Percentiles rank a stretch among this genome's conserved stretches.
phyloP scores from a whole-genome alignment of 2,888 invertebrate species.

The Cephalotes varians region DNA sequence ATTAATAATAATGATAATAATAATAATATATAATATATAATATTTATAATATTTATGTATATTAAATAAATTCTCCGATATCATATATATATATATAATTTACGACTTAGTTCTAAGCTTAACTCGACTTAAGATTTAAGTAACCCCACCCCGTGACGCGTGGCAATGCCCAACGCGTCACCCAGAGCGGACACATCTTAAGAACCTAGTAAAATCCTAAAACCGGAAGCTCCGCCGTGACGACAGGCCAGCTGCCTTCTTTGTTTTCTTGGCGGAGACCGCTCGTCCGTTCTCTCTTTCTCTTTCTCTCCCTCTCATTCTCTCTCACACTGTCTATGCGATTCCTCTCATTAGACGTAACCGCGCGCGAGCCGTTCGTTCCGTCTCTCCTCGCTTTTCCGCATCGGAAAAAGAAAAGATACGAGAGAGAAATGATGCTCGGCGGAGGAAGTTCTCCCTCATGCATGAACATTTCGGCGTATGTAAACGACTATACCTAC shows the following conservation, averaged over 20 bases:
- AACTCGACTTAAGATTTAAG: slow-evolving; percentile 78
- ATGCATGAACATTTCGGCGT: slow-evolving; percentile 20
- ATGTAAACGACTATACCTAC: slow-evolving; percentile 29
- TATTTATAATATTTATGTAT: slow-evolving; percentile 69
- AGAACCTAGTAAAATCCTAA: slow-evolving; percentile 81
- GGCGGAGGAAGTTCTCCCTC: not conserved
- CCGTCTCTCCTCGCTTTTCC: slow-evolving; percentile 7
- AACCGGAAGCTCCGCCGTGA: slow-evolving; percentile 81
- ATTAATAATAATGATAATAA: slow-evolving; percentile 60
- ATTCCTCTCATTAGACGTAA: slow-evolving; percentile 37
- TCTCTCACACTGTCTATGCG: slow-evolving; percentile 41
- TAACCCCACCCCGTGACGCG: slow-evolving; percentile 73
- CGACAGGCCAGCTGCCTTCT: slow-evolving; percentile 83
- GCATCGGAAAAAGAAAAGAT: not conserved
- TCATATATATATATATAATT: slow-evolving; percentile 63
- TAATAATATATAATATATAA: slow-evolving; percentile 52
- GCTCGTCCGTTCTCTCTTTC: slow-evolving; percentile 56
- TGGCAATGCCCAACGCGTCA: slow-evolving; percentile 77
- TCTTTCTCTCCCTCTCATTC: slow-evolving; percentile 15
- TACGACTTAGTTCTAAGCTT: slow-evolving; percentile 76
- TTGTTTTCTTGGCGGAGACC: slow-evolving; percentile 69
- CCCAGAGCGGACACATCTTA: slow-evolving; percentile 79
- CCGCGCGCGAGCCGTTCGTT: slow-evolving; percentile 29
- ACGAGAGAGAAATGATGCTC: not conserved
- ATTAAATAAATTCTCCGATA: slow-evolving; percentile 77